Evolutionary conservation across 1,140 invertebrate species (phyloP), one percentile per base, ranked within the genome.

Genomic region (Macrosteles quadrilineatus): DNA sequence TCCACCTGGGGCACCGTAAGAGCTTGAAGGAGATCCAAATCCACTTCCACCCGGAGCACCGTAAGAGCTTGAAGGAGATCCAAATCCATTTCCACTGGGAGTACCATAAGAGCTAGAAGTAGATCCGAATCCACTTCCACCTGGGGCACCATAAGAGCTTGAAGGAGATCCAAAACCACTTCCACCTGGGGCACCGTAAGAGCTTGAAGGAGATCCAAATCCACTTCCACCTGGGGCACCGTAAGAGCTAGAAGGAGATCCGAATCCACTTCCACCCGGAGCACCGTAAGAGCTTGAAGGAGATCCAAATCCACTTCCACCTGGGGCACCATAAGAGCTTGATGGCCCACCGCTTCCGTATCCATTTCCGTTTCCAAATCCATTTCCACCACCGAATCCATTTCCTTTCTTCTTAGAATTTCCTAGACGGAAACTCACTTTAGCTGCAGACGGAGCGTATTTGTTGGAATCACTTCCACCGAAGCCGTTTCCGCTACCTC

Each of bases 1-100:
- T 29, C 36, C 45, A 0, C 63, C 43, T 2, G 77, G 74, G 36
- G 76, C 71, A 25, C 76, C 76, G 63, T 78, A 78, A 23, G 73
- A 55, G 47, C 74, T 71, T 17, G 76, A 75, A 57, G 74, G 75
- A 43, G 71, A 76, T 23, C 27, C 32, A 55, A 31, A 69, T 25
- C 30, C 29, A 21, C n/a, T 47, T 17, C 36, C 62, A 14, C 30
- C 25, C 1, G 70, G 63, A 21, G 70, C 45, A 14, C 63, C 63
- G 50, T 71, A 71, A n/a, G 68, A 62, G 30, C 65, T 71, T 19
- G 70, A 66, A 45, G 70, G 70, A 9, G 62, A 64, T 19, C 62
- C 62, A 43, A 27, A 64, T n/a, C 62, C 62, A 19, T 4, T 4
- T 36, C 62, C 62, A 29, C n/a, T n/a, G 21, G 68, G 68, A 23